phyloP scores from a whole-genome alignment of 2,797 vertebrate species.

The Selene dorsalis region DNA sequence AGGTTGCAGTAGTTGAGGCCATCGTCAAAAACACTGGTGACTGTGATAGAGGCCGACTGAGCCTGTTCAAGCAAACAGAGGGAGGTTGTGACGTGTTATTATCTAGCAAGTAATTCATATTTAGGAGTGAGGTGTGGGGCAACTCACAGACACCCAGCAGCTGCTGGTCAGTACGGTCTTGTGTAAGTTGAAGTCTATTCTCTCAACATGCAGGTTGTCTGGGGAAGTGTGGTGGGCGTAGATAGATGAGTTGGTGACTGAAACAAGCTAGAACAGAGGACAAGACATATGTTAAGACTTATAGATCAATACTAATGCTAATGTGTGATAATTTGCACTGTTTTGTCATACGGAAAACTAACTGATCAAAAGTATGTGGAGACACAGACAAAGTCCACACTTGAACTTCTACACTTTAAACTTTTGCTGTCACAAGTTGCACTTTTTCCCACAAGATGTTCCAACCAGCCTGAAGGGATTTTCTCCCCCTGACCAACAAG shows the following conservation, averaged over 20 bases:
- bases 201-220: conserved; percentile 2
- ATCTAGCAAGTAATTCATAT: not conserved
- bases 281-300: not conserved
- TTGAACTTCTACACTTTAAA: too few relatives aligned
- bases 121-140: not conserved
- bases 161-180: conserved; percentile 15
- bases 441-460: not conserved
- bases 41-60: conserved; percentile 19
- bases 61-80: conserved; percentile 20
- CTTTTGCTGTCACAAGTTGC: too few relatives aligned
- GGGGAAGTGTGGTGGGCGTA: conserved; percentile 21
- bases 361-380: too few relatives aligned
- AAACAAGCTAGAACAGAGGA: conserved; percentile 20
- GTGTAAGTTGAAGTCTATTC: conserved; percentile 24
- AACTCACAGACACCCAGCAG: conserved; percentile 39
- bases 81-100: too few relatives aligned
- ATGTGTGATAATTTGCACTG: not conserved
- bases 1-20: conserved; percentile 48
- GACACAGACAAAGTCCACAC: too few relatives aligned
- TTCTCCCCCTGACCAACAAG: not conserved
- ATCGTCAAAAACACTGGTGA: conserved; percentile 9
- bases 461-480: not conserved
- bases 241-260: conserved; percentile 10
- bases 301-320: too few relatives aligned
- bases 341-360: not conserved